Evolutionary conservation across 2,113 vertebrate genomes (phyloP).

Genomic region (Spea multiplicata): DNA sequence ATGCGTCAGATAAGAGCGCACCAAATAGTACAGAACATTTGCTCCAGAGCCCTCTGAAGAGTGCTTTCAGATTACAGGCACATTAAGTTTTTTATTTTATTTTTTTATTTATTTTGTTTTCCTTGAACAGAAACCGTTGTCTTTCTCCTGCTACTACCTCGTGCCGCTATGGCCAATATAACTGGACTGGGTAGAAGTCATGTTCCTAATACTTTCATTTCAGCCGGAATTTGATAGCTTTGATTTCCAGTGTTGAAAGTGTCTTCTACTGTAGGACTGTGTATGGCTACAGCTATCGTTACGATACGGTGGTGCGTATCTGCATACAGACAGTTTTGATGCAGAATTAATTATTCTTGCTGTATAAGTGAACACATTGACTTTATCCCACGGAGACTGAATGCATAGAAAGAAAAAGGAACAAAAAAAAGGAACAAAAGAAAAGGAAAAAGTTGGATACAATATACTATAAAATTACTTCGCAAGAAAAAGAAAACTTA

Average conservation of each 20-base stretch:
- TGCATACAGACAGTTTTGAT: constrained; percentile 63
- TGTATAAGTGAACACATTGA: constrained; percentile 57
- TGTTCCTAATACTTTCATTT: constrained; percentile 52
- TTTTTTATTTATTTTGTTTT: neutral
- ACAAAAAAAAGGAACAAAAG: constrained; percentile 46
- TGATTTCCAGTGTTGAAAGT: constrained; percentile 64
- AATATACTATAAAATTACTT: constrained; percentile 61
- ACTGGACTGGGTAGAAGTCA: constrained; percentile 61
- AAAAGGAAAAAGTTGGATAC: constrained; percentile 17
- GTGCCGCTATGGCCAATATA: constrained; percentile 59
- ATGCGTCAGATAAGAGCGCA: constrained; percentile 58
- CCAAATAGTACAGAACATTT: constrained; percentile 50
- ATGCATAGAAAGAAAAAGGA: constrained; percentile 60
- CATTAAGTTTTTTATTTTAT: constrained; percentile 60
- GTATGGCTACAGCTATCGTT: constrained; percentile 55
- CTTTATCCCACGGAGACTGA: constrained; percentile 56
- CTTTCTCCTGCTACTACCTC: constrained; percentile 61
- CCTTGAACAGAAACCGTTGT: constrained; percentile 56
- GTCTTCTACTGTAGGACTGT: constrained; percentile 47
- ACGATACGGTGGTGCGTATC: constrained; percentile 66
- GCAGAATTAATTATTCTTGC: constrained; percentile 62
- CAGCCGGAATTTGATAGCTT: constrained; percentile 56
- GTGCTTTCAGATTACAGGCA: constrained; percentile 77
- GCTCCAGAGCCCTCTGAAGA: constrained; percentile 63
- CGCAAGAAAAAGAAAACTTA: constrained; percentile 59